Evolutionary conservation across 1,140 invertebrate genomes (phyloP).

Genomic region (Drosophila albomicans): DNA sequence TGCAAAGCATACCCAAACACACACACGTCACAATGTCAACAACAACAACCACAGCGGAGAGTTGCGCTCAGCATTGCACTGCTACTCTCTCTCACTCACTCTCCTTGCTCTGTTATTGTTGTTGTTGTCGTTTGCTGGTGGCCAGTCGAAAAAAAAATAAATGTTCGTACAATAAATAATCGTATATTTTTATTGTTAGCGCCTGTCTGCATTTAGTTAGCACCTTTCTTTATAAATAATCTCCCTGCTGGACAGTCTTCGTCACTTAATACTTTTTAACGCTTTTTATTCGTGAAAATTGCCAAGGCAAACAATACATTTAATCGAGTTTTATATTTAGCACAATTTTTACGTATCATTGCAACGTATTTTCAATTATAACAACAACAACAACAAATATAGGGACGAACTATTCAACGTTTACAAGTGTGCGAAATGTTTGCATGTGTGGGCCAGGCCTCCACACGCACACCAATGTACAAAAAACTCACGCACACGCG

Average conservation of each 20-base stretch:
- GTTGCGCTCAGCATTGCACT: conserved; percentile 22
- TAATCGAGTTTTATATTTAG: conserved; percentile 40
- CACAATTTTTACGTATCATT: conserved; percentile 24
- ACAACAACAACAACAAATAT: conserved; percentile 18
- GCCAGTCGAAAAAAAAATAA: conserved; percentile 32
- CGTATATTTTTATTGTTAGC: conserved; percentile 39
- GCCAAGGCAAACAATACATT: conserved; percentile 27
- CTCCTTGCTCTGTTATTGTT: conserved; percentile 4
- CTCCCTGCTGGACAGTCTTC: background rate
- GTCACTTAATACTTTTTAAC: conserved; percentile 32
- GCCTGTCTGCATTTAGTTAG: conserved; percentile 47
- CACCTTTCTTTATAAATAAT: conserved; percentile 54
- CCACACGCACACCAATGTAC: conserved; percentile 33
- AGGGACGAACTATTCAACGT: conserved; percentile 13
- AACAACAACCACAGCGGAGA: conserved; percentile 18
- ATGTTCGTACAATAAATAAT: conserved; percentile 38
- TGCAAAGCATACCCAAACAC: conserved; percentile 28
- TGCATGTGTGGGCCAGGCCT: conserved; percentile 52
- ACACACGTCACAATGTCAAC: conserved; percentile 32
- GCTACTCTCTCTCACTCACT: conserved; percentile 2
- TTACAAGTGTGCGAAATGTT: conserved; percentile 39
- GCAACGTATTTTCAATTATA: conserved; percentile 2
- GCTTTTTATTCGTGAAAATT: conserved; percentile 21
- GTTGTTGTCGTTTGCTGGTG: conserved; percentile 33
- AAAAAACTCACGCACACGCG: conserved; percentile 3